Evolutionary conservation across 1,140 invertebrate species (phyloP).

Genomic region (Euglossa dilemma): DNA sequence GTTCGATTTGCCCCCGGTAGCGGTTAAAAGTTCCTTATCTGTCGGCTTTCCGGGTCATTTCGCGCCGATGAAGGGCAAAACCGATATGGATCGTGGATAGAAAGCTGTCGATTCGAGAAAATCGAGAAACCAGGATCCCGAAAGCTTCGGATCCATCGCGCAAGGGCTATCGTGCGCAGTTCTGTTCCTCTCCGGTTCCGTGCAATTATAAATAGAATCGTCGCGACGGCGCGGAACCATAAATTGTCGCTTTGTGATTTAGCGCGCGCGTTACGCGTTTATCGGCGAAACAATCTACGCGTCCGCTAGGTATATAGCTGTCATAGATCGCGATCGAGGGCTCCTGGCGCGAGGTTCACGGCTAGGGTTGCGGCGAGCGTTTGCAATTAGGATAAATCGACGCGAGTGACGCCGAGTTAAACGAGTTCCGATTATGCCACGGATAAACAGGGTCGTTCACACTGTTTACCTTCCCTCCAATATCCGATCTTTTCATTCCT

Average conservation of each 20-base stretch:
- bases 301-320: slow-evolving; percentile 21
- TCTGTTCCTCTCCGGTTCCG: slow-evolving; percentile 14
- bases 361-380: not conserved
- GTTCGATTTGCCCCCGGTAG: slow-evolving; percentile 27
- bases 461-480: not conserved
- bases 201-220: slow-evolving; percentile 71
- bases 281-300: slow-evolving; percentile 46
- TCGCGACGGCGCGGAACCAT: slow-evolving; percentile 70
- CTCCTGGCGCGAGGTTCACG: slow-evolving; percentile 2
- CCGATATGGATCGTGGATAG: slow-evolving; percentile 1
- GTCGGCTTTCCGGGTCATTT: slow-evolving; percentile 34
- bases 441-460: not conserved
- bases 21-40: slow-evolving; percentile 22
- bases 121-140: slow-evolving; percentile 18
- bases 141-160: not conserved
- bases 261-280: slow-evolving; percentile 56
- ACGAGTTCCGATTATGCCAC: not conserved
- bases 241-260: slow-evolving; percentile 73
- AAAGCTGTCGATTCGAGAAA: slow-evolving; percentile 12
- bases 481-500: not conserved
- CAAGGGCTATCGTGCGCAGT: not conserved
- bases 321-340: slow-evolving; percentile 46
- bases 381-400: slow-evolving; percentile 40
- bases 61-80: slow-evolving; percentile 11
- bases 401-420: not conserved